Evolutionary conservation across 2,888 invertebrate genomes (phyloP).

Genomic region (Myathropa florea): DNA sequence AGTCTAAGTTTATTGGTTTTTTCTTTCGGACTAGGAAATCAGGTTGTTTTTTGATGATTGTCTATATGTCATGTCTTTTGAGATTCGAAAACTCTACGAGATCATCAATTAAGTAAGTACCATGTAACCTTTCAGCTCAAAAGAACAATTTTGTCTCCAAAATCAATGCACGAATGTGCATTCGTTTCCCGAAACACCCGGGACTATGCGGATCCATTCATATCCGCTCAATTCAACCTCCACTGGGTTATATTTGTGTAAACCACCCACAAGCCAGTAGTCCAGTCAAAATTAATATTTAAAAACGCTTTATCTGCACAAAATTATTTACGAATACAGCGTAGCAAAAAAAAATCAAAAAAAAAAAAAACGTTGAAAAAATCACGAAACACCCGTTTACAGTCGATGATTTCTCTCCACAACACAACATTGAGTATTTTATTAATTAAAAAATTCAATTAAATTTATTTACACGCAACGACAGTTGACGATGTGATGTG

Average conservation of each 20-base stretch:
- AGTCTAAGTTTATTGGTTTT: no score
- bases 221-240: background rate
- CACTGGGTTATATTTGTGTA: background rate
- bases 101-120: no score
- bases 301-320: constrained; percentile 57
- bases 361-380: background rate
- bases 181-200: background rate
- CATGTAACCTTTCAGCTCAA: background rate
- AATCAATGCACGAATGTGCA: background rate
- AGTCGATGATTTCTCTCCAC: constrained; percentile 45
- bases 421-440: constrained; percentile 56
- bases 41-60: no score
- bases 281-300: constrained; percentile 46
- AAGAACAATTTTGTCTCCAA: background rate
- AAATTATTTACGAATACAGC: constrained; percentile 41
- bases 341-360: background rate
- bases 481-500: constrained; percentile 66
- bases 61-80: no score
- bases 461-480: constrained; percentile 63
- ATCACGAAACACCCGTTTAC: constrained; percentile 8
- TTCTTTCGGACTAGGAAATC: no score
- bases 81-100: no score
- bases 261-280: background rate
- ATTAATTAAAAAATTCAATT: constrained; percentile 70
- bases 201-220: background rate